Evolutionary conservation across 2,888 invertebrate genomes (phyloP).

Genomic region (Yponomeuta malinellus): DNA sequence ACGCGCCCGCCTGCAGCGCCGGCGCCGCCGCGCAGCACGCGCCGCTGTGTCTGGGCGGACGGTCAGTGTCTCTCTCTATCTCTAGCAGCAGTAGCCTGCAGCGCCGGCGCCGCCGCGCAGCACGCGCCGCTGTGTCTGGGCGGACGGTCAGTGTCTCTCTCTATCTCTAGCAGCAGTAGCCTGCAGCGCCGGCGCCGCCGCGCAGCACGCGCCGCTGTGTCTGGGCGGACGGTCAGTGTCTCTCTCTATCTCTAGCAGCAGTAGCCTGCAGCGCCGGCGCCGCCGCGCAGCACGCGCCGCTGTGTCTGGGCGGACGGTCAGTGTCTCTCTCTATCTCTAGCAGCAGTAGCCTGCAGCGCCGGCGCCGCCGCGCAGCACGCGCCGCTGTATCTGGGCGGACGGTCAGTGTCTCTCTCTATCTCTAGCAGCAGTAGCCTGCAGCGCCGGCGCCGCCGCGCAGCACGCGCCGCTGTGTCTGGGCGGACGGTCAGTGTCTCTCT

Average conservation of each 20-base stretch:
- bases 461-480: too few species aligned
- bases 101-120: constrained; percentile 69
- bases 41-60: constrained; percentile 80
- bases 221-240: constrained; percentile 76
- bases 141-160: constrained; percentile 62
- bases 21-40: constrained; percentile 73
- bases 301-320: constrained; percentile 80
- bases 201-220: constrained; percentile 77
- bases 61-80: constrained; percentile 41
- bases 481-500: too few species aligned
- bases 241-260: too few species aligned
- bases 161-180: constrained; percentile 27
- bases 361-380: background rate
- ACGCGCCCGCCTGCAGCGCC: constrained; percentile 53
- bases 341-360: too few species aligned
- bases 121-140: constrained; percentile 80
- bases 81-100: constrained; percentile 33
- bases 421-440: too few species aligned
- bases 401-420: background rate
- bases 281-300: constrained; percentile 73
- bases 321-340: constrained; percentile 14
- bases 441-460: too few species aligned
- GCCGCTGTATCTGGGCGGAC: background rate
- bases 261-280: constrained; percentile 65
- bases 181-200: constrained; percentile 66